phyloP scores from a whole-genome alignment of 2,113 vertebrate genomes.

The Hiodon alosoides region DNA sequence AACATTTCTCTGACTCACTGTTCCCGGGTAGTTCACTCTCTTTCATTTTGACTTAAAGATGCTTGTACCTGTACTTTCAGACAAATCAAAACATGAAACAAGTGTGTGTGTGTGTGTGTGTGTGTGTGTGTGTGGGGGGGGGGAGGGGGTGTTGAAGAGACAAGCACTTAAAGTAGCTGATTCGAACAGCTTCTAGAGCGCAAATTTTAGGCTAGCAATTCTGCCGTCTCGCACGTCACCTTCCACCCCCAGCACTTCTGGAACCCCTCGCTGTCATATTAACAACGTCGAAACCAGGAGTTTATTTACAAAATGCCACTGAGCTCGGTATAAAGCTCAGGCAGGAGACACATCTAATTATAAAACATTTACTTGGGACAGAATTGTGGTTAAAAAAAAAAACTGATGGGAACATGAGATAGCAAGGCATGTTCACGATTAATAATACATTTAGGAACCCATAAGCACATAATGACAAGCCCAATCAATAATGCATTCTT shows the following conservation, averaged over 20 bases:
- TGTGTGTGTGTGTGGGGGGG: too few species aligned
- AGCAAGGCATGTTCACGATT: not conserved
- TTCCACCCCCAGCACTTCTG: slow-evolving; percentile 69
- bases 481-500: not conserved
- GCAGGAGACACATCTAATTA: not conserved
- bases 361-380: not conserved
- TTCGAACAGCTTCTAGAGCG: slow-evolving; percentile 85
- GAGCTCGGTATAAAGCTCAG: not conserved
- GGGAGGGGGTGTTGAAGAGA: slow-evolving; percentile 48
- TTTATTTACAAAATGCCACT: slow-evolving; percentile 19
- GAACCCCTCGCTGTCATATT: slow-evolving; percentile 72
- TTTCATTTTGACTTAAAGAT: not conserved
- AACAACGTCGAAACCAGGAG: slow-evolving; percentile 65
- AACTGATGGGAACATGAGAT: not conserved
- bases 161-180: slow-evolving; percentile 80
- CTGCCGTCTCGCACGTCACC: slow-evolving; percentile 81
- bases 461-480: not conserved
- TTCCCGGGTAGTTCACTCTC: not conserved
- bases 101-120: not conserved
- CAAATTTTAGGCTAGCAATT: slow-evolving; percentile 84
- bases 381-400: not conserved
- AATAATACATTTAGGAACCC: not conserved
- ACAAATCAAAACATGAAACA: slow-evolving; percentile 76
- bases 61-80: slow-evolving; percentile 63
- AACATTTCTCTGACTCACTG: too few species aligned